phyloP scores from a whole-genome alignment of 2,888 invertebrate species.

The Campoplex capitator region DNA sequence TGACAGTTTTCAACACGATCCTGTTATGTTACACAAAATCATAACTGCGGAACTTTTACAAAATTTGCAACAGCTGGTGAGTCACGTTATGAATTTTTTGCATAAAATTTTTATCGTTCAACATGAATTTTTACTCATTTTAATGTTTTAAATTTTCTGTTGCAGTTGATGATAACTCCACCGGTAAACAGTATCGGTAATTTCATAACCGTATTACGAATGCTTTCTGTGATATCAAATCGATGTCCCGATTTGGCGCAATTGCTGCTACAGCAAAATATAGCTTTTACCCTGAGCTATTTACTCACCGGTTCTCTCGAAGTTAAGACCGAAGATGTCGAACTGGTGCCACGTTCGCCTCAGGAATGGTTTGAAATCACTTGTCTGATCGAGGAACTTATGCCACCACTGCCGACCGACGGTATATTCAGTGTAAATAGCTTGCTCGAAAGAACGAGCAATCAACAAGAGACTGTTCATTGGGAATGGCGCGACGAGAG shows the following conservation, averaged over 20 bases:
- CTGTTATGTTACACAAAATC: slow-evolving; percentile 95
- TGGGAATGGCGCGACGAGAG: slow-evolving; percentile 99
- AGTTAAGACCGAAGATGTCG: slow-evolving; percentile 88
- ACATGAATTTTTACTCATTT: background rate
- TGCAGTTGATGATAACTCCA: slow-evolving; percentile 95
- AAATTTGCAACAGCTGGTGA: slow-evolving; percentile 95
- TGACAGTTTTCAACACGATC: slow-evolving; percentile 97
- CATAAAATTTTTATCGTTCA: background rate
- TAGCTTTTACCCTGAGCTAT: slow-evolving; percentile 97
- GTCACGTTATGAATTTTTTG: slow-evolving; percentile 70
- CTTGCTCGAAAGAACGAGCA: slow-evolving; percentile 91
- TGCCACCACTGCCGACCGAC: slow-evolving; percentile 97
- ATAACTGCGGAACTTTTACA: slow-evolving; percentile 96
- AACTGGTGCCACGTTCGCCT: slow-evolving; percentile 95
- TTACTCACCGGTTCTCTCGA: slow-evolving; percentile 95
- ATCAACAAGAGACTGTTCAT: slow-evolving; percentile 90
- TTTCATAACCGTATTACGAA: slow-evolving; percentile 97
- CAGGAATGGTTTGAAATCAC: slow-evolving; percentile 99
- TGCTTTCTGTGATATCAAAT: slow-evolving; percentile 98
- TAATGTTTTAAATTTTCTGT: background rate
- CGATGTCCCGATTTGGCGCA: slow-evolving; percentile 98
- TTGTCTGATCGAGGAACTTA: slow-evolving; percentile 97
- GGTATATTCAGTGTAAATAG: slow-evolving; percentile 98
- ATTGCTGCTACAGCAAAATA: slow-evolving; percentile 96
- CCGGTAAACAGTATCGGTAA: slow-evolving; percentile 97